Percentiles rank a stretch among this genome's conserved stretches.
phyloP scores from a whole-genome alignment of 2,888 invertebrate species.

The Athrips mouffetella region DNA sequence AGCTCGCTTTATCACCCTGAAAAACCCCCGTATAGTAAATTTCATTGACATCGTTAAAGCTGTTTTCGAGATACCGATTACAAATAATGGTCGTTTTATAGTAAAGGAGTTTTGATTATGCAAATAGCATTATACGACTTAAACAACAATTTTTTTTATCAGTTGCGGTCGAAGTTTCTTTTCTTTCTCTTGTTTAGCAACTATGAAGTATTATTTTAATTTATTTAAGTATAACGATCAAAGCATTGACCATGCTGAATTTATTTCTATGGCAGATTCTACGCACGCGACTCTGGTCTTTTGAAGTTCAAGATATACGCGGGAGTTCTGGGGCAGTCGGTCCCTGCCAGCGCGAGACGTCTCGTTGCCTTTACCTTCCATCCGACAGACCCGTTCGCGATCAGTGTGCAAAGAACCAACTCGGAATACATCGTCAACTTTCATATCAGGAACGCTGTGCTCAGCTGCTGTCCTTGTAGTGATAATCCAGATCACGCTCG shows the following conservation, averaged over 20 bases:
- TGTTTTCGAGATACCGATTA: too few species aligned
- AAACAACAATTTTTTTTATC: too few species aligned
- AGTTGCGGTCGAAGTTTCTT: too few species aligned
- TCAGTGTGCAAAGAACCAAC: conserved; percentile 95
- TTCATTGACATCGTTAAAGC: too few species aligned
- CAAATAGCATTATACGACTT: too few species aligned
- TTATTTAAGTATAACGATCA: neutral
- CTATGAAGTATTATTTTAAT: too few species aligned
- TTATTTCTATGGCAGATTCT: conserved; percentile 83
- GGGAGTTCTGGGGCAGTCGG: conserved; percentile 84
- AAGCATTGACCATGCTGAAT: neutral
- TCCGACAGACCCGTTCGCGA: conserved; percentile 96
- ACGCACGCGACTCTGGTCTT: conserved; percentile 88
- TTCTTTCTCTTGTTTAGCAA: too few species aligned
- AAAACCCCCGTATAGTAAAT: too few species aligned
- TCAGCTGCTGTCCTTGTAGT: conserved; percentile 40
- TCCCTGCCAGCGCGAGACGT: conserved; percentile 83
- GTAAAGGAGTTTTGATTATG: too few species aligned
- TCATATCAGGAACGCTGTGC: conserved; percentile 86
- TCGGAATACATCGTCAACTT: conserved; percentile 97
- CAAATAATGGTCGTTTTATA: too few species aligned
- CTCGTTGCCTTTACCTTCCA: conserved; percentile 97
- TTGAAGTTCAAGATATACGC: conserved; percentile 94
- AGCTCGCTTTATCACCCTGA: too few species aligned
- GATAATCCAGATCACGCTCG: neutral